Conservation (phyloP, 1,140 invertebrate genomes). For the Leptinotarsa undecemlineata region DNA sequence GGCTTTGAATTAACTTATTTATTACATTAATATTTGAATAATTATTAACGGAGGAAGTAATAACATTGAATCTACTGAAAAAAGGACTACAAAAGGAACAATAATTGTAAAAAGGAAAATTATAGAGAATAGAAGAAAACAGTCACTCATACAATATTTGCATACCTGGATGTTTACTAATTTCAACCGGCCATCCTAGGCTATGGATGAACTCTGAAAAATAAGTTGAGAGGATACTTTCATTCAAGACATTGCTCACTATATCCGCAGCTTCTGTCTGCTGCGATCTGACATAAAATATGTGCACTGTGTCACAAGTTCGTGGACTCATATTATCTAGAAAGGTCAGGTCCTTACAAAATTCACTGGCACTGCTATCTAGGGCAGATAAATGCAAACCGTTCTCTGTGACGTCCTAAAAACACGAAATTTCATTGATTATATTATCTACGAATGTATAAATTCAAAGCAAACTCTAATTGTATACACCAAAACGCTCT, state of each 20-base stretch:
- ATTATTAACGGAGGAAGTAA: too few relatives aligned
- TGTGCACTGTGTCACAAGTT: slow-evolving; percentile 89
- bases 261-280: slow-evolving; percentile 80
- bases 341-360: slow-evolving; percentile 73
- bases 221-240: slow-evolving; percentile 66
- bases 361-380: slow-evolving; percentile 72
- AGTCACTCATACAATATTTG: neutral
- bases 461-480: too few relatives aligned
- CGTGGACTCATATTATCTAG: slow-evolving; percentile 82
- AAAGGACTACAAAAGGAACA: too few relatives aligned
- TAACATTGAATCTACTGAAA: too few relatives aligned
- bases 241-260: slow-evolving; percentile 68
- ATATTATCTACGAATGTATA: too few relatives aligned
- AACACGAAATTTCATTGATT: neutral
- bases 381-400: slow-evolving; percentile 72
- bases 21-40: too few relatives aligned
- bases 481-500: too few relatives aligned
- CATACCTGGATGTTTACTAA: slow-evolving; percentile 75
- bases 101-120: too few relatives aligned
- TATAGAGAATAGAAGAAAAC: too few relatives aligned
- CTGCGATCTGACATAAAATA: slow-evolving; percentile 91
- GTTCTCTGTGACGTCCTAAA: slow-evolving; percentile 15
- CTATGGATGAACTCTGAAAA: slow-evolving; percentile 81
- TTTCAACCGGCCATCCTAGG: slow-evolving; percentile 84
- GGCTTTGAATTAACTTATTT: too few relatives aligned